phyloP scores from a whole-genome alignment of 2,797 vertebrate species.

The Anguilla megastoma region DNA sequence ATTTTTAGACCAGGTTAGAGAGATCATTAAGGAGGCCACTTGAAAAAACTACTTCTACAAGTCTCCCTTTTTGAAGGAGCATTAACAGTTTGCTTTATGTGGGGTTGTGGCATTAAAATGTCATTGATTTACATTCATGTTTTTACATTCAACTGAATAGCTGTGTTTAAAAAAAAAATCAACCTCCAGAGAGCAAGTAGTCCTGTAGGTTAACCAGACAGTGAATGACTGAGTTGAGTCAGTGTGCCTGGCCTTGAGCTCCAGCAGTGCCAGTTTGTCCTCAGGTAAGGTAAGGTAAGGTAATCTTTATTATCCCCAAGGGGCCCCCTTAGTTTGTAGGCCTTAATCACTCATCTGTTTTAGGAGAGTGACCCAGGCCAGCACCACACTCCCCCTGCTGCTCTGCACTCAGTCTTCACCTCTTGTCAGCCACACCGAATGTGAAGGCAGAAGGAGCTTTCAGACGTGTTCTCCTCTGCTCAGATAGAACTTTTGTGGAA shows the following conservation, averaged over 20 bases:
- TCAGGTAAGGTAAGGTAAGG: neutral
- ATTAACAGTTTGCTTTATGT: too few species aligned
- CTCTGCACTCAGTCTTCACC: neutral
- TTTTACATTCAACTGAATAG: too few species aligned
- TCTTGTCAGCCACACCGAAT: neutral
- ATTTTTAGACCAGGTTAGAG: neutral
- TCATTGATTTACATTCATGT: too few species aligned
- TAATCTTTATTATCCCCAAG: too few species aligned
- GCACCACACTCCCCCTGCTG: neutral
- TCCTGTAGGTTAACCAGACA: neutral
- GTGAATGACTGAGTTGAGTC: neutral
- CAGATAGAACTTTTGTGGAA: neutral
- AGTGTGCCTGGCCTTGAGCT: neutral
- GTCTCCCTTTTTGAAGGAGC: too few species aligned
- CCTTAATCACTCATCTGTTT: neutral
- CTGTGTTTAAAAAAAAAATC: too few species aligned
- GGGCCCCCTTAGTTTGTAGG: neutral
- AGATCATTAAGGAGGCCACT: too few species aligned
- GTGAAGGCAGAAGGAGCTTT: neutral
- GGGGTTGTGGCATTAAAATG: too few species aligned
- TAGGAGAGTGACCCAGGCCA: neutral
- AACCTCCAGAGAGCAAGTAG: too few species aligned
- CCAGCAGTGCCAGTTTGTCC: neutral
- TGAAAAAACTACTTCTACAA: too few species aligned
- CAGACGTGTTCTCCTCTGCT: neutral